phyloP scores from a whole-genome alignment of 2,888 invertebrate genomes.

The Heterodera filipjevi region DNA sequence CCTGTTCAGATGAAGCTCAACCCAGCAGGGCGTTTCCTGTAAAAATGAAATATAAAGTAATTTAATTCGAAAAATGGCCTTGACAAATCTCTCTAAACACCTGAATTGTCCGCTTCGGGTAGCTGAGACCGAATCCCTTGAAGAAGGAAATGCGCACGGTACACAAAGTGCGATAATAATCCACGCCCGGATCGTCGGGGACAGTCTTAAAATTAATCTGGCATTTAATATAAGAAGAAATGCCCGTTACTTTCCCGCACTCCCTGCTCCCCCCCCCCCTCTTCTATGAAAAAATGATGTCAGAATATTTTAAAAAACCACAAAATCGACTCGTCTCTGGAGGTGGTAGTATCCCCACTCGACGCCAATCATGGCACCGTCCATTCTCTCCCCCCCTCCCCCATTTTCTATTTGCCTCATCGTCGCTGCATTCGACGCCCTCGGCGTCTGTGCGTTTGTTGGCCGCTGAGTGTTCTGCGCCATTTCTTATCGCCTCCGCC shows the following conservation, averaged over 20 bases:
- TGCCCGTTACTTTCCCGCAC: too few species aligned
- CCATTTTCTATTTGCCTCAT: conserved; percentile 16
- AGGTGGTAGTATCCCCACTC: too few species aligned
- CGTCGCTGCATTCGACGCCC: conserved; percentile 23
- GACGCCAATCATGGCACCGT: too few species aligned
- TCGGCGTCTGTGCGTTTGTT: not conserved
- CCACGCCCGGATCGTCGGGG: conserved; percentile 20
- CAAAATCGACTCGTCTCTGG: too few species aligned
- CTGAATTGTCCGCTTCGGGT: conserved; percentile 29
- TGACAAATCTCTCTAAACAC: too few species aligned
- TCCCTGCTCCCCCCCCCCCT: too few species aligned
- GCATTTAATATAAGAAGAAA: too few species aligned
- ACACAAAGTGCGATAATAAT: conserved; percentile 35
- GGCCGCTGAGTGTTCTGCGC: not conserved
- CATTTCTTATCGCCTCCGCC: not conserved
- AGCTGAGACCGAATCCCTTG: conserved; percentile 45
- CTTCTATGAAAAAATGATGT: too few species aligned
- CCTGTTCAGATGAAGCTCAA: conserved; percentile 46
- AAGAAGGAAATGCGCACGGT: conserved; percentile 44
- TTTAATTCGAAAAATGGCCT: too few species aligned
- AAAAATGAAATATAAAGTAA: not conserved
- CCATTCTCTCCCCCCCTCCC: too few species aligned
- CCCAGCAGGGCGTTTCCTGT: conserved; percentile 42
- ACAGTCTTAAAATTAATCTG: conserved; percentile 18
- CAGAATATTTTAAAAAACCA: too few species aligned